These are phyloP conservation scores for Amorpha juglandis DNA, from an alignment of 2,888 invertebrate species.

Conservation along the genomic window DNA sequence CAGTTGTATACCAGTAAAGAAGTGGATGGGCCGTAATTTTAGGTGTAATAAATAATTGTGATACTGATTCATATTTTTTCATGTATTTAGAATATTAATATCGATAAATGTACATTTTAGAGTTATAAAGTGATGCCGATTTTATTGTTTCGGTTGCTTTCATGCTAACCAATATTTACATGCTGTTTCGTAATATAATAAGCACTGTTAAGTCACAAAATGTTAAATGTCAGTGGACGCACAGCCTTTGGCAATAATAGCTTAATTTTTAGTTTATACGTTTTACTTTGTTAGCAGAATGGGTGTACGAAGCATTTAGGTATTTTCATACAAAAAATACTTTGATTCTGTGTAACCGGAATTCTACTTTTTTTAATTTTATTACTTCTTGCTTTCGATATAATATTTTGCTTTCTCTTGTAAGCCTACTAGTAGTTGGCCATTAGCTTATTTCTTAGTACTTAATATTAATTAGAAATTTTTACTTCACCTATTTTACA, in stretches of 20 bases:
- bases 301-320: neutral
- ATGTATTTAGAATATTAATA: no score
- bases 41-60: neutral
- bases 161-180: neutral
- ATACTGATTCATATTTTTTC: neutral
- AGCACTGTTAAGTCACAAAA: neutral
- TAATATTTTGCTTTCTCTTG: no score
- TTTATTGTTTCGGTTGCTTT: neutral
- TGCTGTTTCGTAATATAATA: neutral
- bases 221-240: conserved; percentile 11
- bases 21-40: neutral
- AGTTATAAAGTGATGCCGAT: neutral
- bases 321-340: neutral
- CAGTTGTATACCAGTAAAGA: no score
- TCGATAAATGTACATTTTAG: neutral
- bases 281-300: neutral
- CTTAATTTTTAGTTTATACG: neutral
- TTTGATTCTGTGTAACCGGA: neutral
- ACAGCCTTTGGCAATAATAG: neutral
- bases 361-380: neutral
- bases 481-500: no score
- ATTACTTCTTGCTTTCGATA: no score
- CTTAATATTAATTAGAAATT: no score
- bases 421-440: no score
- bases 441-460: no score